Evolutionary conservation across 2,797 vertebrate genomes (phyloP).

Genomic region (Bryconaethiops microstoma): DNA sequence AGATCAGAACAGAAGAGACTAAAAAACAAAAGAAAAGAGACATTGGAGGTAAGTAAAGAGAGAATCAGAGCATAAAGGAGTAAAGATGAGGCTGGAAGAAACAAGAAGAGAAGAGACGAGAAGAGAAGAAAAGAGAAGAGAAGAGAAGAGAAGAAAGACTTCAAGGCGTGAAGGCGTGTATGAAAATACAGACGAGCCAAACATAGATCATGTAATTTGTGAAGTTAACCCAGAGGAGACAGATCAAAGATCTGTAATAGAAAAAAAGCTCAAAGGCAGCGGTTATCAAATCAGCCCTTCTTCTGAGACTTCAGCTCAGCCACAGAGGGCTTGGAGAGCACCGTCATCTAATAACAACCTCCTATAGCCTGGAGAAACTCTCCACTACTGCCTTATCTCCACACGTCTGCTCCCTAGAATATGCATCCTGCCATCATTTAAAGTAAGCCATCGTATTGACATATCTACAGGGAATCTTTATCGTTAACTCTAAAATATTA

Average conservation of each 20-base stretch:
- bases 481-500: too few relatives aligned
- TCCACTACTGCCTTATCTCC: neutral
- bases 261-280: conserved; percentile 55
- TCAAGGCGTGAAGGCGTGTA: conserved; percentile 15
- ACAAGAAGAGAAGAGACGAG: neutral
- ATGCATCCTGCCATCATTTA: neutral
- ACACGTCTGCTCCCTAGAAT: conserved; percentile 13
- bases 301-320: neutral
- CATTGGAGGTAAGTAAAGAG: too few relatives aligned
- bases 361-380: neutral
- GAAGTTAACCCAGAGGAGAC: conserved; percentile 53
- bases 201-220: conserved; percentile 52
- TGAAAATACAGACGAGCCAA: conserved; percentile 28
- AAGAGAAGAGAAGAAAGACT: conserved; percentile 1
- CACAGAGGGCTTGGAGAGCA: conserved; percentile 23
- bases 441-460: neutral
- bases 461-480: neutral
- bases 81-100: neutral
- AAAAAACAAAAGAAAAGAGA: neutral
- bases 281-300: conserved; percentile 57
- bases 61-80: too few relatives aligned
- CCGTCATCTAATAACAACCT: conserved; percentile 23
- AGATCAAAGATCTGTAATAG: conserved; percentile 57
- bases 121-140: neutral
- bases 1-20: neutral